phyloP scores from a whole-genome alignment of 2,797 vertebrate genomes.

The Manis pentadactyla region DNA sequence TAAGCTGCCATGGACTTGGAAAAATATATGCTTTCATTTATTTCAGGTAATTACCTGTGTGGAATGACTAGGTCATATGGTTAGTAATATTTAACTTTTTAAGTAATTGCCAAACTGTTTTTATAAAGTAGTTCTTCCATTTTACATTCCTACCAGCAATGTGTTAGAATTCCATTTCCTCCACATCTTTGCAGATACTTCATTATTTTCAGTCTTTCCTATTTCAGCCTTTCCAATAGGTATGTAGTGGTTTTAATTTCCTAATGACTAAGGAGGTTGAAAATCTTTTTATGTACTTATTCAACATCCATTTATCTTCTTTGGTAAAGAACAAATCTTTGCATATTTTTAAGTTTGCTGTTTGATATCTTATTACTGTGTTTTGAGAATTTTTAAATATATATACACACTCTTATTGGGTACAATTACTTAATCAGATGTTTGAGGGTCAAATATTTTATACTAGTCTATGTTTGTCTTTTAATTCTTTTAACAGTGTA shows the following conservation, averaged over 20 bases:
- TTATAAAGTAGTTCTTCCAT: neutral
- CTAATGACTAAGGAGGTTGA: neutral
- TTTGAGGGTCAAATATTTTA: neutral
- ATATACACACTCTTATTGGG: neutral
- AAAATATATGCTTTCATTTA: neutral
- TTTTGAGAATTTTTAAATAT: neutral
- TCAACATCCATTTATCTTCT: neutral
- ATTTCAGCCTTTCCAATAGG: neutral
- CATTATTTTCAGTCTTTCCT: neutral
- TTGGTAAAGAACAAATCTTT: neutral
- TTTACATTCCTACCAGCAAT: neutral
- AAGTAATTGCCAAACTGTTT: neutral
- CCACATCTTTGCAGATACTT: neutral
- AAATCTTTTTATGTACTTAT: neutral
- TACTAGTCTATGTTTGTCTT: neutral
- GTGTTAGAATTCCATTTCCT: neutral
- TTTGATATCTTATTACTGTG: neutral
- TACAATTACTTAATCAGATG: conserved; percentile 25
- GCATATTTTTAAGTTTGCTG: neutral
- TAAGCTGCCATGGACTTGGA: neutral
- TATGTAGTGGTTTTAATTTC: conserved; percentile 11
- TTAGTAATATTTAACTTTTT: neutral
- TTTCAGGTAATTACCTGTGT: neutral
- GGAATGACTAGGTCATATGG: neutral
- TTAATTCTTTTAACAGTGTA: neutral